Percentiles rank a stretch among this genome's conserved stretches.
phyloP scores from a whole-genome alignment of 2,797 vertebrate species.

The Rhinichthys osculus region DNA sequence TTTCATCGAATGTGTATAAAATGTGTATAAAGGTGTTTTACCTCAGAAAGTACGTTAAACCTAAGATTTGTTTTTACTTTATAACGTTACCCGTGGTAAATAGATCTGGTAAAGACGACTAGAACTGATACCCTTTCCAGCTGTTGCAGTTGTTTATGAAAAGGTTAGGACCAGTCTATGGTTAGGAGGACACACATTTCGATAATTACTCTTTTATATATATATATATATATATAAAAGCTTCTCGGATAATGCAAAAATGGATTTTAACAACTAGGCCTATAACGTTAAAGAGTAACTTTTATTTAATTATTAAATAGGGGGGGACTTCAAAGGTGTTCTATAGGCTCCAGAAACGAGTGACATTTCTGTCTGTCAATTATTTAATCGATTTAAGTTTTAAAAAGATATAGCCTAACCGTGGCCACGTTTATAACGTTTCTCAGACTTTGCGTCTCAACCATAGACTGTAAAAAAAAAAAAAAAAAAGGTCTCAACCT shows the following conservation, averaged over 20 bases:
- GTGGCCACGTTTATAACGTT: conserved; percentile 18
- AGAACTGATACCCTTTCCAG: conserved; percentile 48
- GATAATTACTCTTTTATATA: background rate
- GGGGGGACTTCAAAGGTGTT: background rate
- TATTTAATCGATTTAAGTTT: background rate
- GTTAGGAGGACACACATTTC: conserved; percentile 8
- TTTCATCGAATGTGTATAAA: background rate
- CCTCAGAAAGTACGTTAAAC: too few relatives aligned
- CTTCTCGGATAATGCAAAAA: background rate
- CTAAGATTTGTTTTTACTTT: background rate
- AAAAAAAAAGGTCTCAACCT: conserved; percentile 49
- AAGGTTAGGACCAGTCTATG: conserved; percentile 41
- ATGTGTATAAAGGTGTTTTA: background rate
- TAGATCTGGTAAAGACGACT: background rate
- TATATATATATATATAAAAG: too few relatives aligned
- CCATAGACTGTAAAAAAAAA: too few relatives aligned
- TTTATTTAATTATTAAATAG: background rate
- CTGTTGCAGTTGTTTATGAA: conserved; percentile 53
- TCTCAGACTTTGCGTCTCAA: conserved; percentile 45
- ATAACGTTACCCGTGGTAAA: background rate
- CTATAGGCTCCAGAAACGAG: background rate
- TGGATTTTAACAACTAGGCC: background rate
- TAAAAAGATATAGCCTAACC: background rate
- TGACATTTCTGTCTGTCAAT: background rate
- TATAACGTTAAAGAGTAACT: too few relatives aligned